Base-by-base conservation (phyloP, 1,140 invertebrate species). In the Streblospio benedicti region DNA sequence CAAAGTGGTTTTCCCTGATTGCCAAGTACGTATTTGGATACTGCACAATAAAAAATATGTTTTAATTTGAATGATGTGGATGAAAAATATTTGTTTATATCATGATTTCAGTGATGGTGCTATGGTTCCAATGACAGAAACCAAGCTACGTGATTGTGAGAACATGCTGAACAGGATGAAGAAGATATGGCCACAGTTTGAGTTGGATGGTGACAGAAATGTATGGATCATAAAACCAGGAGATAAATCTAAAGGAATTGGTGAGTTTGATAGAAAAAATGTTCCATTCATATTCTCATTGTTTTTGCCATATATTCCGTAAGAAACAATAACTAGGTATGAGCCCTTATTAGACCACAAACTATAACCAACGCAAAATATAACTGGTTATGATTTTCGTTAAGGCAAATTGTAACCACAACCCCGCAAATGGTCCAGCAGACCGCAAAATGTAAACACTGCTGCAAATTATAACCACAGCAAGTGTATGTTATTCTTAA, bases 191-290 rank as follows among this genome's bases (percentile, higher is more conserved):
- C 88, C 90, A 0, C 89, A 92, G 71, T 82, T 86, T 54, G 83
- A 87, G 1, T 72, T 76, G 66, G 92, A 93, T 73, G 91, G 91
- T 0, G 79, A 84, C 41, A 82, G 85, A 58, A 94, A 95, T 76
- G 84, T 94, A 55, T 97, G 93, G 92, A 97, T 97, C 65, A 83
- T 95, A 30, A 97, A 97, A 75, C 93, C 93, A 0, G 91, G 91
- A 14, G 92, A 92, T 54, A 90, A 91, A 74, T 95, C 91, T 64
- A 82, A 92, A 2, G 93, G 93, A 0, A 81, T 88, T 63, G 66
- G 66, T 64, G 32, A 12, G 33, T 16, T 47, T 55, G 6, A 6
- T 35, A 12, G 28, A 51, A 5, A 16, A n/a, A 23, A 23, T 51
- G 49, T 6, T n/a, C n/a, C n/a, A n/a, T 9, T 38, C 35, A 38